These are phyloP conservation scores for Nemapogon koenigi DNA, from an alignment of 2,888 invertebrate genomes.

Conservation along the genomic window DNA sequence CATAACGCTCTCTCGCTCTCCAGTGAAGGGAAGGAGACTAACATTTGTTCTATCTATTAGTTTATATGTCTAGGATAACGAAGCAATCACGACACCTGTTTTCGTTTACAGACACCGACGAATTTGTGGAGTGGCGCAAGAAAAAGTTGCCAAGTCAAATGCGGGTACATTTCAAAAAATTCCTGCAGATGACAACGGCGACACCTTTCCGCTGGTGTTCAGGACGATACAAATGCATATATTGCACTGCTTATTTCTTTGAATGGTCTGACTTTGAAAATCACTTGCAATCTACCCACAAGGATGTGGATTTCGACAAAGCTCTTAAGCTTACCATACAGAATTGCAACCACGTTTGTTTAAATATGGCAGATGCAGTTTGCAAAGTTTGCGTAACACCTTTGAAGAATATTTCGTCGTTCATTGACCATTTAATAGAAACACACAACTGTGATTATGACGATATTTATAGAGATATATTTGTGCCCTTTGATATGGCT, in stretches of 20 bases:
- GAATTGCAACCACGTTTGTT: neutral
- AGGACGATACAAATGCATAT: constrained; percentile 4
- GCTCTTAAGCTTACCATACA: neutral
- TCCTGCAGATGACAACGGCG: constrained; percentile 1
- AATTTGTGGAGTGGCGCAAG: neutral
- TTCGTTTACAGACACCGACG: neutral
- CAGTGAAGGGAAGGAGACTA: no score
- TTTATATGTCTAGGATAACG: no score
- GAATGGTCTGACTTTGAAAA: neutral
- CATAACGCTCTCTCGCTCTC: no score
- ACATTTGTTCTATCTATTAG: no score
- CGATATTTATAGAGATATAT: neutral
- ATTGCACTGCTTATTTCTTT: neutral
- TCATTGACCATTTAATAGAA: constrained; percentile 1
- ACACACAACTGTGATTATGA: neutral
- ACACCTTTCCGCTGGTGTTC: constrained; percentile 3
- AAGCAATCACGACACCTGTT: no score
- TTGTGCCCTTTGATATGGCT: neutral
- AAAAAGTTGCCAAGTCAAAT: neutral
- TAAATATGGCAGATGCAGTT: neutral
- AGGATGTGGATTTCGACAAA: neutral
- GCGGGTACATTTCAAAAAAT: constrained; percentile 1
- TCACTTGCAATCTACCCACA: neutral
- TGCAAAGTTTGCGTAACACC: neutral
- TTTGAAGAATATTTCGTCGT: neutral